A percentile compares a stretch with the other conserved stretches of the same genome.
Evolutionary conservation across 1,140 invertebrate genomes (phyloP).

Genomic region (Varroa destructor): DNA sequence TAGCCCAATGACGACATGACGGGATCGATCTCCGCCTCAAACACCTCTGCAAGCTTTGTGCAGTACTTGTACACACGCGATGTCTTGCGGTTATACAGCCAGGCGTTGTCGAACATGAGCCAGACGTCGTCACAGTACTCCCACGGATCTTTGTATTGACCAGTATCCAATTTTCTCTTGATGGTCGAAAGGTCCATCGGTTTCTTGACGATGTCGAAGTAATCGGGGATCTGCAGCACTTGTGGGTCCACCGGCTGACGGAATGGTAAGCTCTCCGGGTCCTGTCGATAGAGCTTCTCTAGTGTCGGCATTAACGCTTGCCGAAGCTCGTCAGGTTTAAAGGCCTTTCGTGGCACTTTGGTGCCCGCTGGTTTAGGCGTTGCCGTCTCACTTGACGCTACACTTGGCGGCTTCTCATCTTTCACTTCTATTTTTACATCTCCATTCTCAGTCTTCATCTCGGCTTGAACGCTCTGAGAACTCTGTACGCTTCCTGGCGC

Average conservation of each 20-base stretch:
- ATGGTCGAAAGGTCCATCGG: constrained; percentile 98
- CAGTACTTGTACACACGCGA: constrained; percentile 94
- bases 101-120: constrained; percentile 99
- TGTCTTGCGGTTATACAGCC: constrained; percentile 97
- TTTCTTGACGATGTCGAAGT: constrained; percentile 94
- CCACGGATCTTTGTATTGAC: constrained; percentile 93
- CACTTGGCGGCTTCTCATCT: constrained; percentile 10
- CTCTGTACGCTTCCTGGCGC: constrained; percentile 40
- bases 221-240: constrained; percentile 56
- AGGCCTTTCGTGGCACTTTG: constrained; percentile 46
- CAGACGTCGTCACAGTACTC: constrained; percentile 98
- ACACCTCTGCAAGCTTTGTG: constrained; percentile 95
- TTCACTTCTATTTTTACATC: constrained; percentile 30
- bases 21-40: constrained; percentile 92
- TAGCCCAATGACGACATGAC: constrained; percentile 97
- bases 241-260: constrained; percentile 88
- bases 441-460: constrained; percentile 10
- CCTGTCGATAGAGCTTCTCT: constrained; percentile 80
- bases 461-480: neutral
- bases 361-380: constrained; percentile 26
- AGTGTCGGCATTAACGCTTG: constrained; percentile 84
- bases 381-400: neutral
- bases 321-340: constrained; percentile 83
- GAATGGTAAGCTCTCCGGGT: constrained; percentile 91
- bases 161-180: constrained; percentile 78